phyloP scores from a whole-genome alignment of 2,888 invertebrate species.

The Phytoseiulus persimilis region DNA sequence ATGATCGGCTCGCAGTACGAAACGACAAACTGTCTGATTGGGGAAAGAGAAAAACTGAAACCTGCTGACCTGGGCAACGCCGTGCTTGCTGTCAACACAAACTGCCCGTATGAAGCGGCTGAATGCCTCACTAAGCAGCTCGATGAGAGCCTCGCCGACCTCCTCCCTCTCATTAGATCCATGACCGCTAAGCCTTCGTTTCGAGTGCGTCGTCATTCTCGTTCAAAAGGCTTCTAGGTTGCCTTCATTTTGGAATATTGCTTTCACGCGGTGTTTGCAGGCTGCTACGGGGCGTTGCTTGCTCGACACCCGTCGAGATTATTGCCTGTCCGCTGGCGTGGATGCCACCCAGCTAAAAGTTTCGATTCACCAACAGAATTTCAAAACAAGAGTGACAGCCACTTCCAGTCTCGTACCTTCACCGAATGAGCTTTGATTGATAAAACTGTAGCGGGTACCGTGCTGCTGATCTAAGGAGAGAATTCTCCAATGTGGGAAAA shows the following conservation, averaged over 20 bases:
- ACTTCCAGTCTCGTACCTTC: no score
- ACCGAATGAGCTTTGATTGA: no score
- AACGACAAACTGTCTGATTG: background rate
- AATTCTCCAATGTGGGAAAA: no score
- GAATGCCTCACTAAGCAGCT: background rate
- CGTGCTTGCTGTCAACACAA: background rate
- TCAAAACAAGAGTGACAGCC: no score
- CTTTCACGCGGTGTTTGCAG: background rate
- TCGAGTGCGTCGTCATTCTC: background rate
- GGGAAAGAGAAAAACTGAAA: background rate
- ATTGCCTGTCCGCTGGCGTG: background rate
- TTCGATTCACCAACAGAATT: no score
- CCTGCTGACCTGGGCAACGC: background rate
- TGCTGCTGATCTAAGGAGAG: no score
- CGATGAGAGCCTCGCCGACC: background rate
- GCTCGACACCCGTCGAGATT: background rate
- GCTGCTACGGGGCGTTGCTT: background rate
- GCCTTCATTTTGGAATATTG: background rate
- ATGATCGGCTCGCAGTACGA: background rate
- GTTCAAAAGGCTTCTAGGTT: background rate
- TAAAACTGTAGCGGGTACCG: no score
- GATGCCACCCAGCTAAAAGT: background rate
- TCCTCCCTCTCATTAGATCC: background rate
- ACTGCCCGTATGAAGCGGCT: background rate
- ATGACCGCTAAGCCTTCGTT: slow-evolving; percentile 5